Base-by-base conservation (phyloP, 1,140 invertebrate genomes). In the Carposina sasakii region DNA sequence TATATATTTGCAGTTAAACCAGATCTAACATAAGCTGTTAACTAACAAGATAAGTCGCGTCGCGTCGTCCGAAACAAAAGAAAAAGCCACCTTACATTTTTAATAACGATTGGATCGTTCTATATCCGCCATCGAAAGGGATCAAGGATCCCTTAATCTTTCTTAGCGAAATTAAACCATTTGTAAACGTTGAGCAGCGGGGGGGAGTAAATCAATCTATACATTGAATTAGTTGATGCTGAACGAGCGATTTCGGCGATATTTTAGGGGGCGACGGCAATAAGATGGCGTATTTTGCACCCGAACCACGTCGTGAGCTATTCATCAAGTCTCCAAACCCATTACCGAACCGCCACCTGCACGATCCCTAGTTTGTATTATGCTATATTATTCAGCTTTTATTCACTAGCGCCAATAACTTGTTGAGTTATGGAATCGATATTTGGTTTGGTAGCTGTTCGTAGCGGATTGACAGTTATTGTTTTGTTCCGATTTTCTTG, bases 171-270 rank as follows among this genome's bases (percentile, higher is more conserved):
- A 74, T 78, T 72, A 76, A 74, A 73, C 63, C 71, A 75, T 77
- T 77, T 77, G 68, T 74, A 72, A 67, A 74, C 59, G 66, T 51
- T 65, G 59, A 39, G 34, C 55, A 52, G 53, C 54, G 53, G 26
- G 51, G 52, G 54, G 41, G 57, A 65, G 64, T 73, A 70, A 76
- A 76, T 76, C 73, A 76, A 76, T 75, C 73, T 75, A 75, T 71
- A 75, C 65, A 69, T 76, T 71, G 67, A 74, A 76, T 76, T 76
- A 75, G 66, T 75, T 74, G 70, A 71, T 76, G 65, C 72, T 72
- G 67, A 74, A 65, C 67, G 62, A 67, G 65, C 60, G 71, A 75
- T 79, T 76, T 74, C 42, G 66, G 71, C 51, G 71, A 76, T 81
- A 81, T 76, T 76, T 76, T 71, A 77, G 56, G 65, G n/a, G 55